phyloP scores from a whole-genome alignment of 2,113 vertebrate genomes.

The Perca schrenkii region DNA sequence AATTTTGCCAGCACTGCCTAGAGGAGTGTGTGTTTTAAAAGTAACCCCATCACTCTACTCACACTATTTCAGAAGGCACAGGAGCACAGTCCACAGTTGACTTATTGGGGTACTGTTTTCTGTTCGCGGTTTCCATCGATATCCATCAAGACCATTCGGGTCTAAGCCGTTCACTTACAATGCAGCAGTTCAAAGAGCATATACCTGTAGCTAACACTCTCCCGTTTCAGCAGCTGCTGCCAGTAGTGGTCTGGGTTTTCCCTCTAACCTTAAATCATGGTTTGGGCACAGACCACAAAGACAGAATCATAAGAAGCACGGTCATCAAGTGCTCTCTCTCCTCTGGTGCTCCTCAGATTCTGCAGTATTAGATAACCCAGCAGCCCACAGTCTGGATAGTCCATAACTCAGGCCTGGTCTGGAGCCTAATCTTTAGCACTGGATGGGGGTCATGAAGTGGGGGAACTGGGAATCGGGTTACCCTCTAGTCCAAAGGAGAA shows the following conservation, averaged over 20 bases:
- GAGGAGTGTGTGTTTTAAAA: conserved; percentile 20
- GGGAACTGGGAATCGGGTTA: conserved; percentile 59
- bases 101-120: conserved; percentile 47
- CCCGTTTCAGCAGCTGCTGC: conserved; percentile 56
- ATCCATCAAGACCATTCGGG: conserved; percentile 39
- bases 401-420: conserved; percentile 56
- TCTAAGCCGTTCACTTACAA: conserved; percentile 32
- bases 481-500: conserved; percentile 51
- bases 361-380: conserved; percentile 67
- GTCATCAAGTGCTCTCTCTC: conserved; percentile 31
- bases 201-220: conserved; percentile 59
- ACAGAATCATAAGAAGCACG: conserved; percentile 21
- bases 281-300: conserved; percentile 56
- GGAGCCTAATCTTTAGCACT: conserved; percentile 50
- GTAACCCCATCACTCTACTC: conserved; percentile 17
- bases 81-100: conserved; percentile 33
- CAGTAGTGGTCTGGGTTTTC: conserved; percentile 53
- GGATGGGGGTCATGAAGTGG: conserved; percentile 57
- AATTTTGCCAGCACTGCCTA: conserved; percentile 22
- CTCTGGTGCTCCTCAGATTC: conserved; percentile 35
- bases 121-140: conserved; percentile 49
- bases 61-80: conserved; percentile 28
- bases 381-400: conserved; percentile 68
- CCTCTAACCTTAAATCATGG: conserved; percentile 64
- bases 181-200: conserved; percentile 48